Conservation (phyloP, 2,888 invertebrate species). For the Rhimphoctona megacephalus region DNA sequence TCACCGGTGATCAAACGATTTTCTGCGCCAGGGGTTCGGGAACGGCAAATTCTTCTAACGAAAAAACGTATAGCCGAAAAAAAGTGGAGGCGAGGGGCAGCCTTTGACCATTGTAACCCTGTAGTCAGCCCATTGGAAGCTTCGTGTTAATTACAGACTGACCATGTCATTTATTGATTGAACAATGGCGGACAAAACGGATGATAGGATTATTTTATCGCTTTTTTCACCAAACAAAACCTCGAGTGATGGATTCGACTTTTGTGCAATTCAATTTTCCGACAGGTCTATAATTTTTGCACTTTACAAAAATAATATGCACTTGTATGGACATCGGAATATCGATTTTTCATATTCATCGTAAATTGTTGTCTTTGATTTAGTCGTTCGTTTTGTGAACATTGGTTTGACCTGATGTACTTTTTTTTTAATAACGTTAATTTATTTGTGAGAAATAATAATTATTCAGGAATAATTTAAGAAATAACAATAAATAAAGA, state of each 20-base stretch:
- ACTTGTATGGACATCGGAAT: too few relatives aligned
- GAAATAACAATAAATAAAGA: neutral
- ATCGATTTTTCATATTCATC: too few relatives aligned
- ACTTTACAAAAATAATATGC: neutral
- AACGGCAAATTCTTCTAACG: neutral
- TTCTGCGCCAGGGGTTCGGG: neutral
- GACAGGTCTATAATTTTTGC: neutral
- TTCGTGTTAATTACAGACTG: slow-evolving; percentile 7
- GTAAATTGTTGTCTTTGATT: too few relatives aligned
- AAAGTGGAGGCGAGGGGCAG: neutral
- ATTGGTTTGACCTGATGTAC: too few relatives aligned
- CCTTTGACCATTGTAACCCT: slow-evolving; percentile 7
- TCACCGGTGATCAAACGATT: slow-evolving; percentile 10
- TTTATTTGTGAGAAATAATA: neutral
- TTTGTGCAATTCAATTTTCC: neutral
- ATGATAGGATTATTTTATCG: slow-evolving; percentile 43
- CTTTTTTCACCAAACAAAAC: neutral
- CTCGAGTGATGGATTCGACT: neutral
- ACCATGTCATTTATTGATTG: slow-evolving; percentile 36
- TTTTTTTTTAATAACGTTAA: neutral
- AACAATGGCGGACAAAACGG: slow-evolving; percentile 7
- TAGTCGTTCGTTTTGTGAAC: too few relatives aligned
- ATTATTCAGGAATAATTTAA: too few relatives aligned
- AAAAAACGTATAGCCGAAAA: neutral
- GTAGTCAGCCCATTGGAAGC: neutral